phyloP scores from a whole-genome alignment of 2,797 vertebrate species.

The Sebastes umbrosus region DNA sequence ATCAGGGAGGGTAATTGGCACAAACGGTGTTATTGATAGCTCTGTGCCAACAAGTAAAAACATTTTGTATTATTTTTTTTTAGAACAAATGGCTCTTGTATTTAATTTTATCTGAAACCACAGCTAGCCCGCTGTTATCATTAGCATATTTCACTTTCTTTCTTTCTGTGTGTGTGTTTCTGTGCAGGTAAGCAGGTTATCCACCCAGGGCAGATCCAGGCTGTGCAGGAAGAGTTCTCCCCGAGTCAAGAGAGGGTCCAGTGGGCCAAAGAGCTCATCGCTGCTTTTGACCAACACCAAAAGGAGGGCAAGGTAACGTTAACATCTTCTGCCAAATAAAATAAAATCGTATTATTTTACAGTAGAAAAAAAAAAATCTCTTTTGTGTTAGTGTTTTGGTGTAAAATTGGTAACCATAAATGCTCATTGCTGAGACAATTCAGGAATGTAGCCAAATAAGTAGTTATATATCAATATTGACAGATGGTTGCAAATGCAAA shows the following conservation, averaged over 20 bases:
- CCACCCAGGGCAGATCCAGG: constrained; percentile 94
- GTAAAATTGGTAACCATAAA: neutral
- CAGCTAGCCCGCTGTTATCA: constrained; percentile 21
- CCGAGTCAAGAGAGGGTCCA: constrained; percentile 90
- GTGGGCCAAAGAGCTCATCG: constrained; percentile 93
- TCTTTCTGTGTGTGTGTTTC: constrained; percentile 47
- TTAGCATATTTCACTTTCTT: constrained; percentile 4
- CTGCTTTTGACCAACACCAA: constrained; percentile 93
- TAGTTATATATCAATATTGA: neutral
- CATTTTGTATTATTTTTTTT: neutral
- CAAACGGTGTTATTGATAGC: constrained; percentile 5
- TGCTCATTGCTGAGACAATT: neutral
- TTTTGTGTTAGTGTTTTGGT: neutral
- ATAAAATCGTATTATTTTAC: neutral
- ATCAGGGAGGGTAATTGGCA: neutral
- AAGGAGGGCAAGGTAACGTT: constrained; percentile 92
- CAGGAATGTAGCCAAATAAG: neutral
- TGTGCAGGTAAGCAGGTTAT: constrained; percentile 97
- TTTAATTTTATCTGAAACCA: neutral
- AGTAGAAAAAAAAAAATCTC: neutral
- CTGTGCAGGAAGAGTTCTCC: constrained; percentile 96
- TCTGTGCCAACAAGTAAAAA: constrained; percentile 5
- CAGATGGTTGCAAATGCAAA: neutral
- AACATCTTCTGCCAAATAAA: neutral
- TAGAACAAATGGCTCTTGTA: neutral